Evolutionary conservation across 2,797 vertebrate species (phyloP), one percentile per base, ranked within the genome.

Genomic region (Crypturellus tataupa): DNA sequence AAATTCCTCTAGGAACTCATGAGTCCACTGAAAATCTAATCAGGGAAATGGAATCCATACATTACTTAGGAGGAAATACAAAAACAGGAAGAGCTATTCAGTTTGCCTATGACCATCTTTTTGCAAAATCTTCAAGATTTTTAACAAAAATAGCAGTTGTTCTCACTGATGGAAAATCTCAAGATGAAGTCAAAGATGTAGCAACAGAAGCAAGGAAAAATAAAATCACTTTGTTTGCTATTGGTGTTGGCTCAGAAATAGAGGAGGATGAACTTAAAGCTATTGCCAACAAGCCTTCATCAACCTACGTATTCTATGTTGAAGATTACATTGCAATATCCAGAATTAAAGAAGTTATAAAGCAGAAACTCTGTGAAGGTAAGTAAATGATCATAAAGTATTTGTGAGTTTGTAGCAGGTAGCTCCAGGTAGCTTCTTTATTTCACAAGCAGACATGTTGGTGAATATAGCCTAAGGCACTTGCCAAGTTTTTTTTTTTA

Each of bases 311-410:
- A 46, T 99, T 99, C 96, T 99, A 99, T 83, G 99, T 99, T 72
- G 98, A 99, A 97, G 99, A 99, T 96, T 99, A 99, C 95, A 99
- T 98, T 96, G 99, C 98, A 77, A 99, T 99, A 96, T 98, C 99
- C 94, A 99, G 98, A 98, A 99, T 99, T 95, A 98, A 99, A 84
- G 99, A 99, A 97, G 97, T 99, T 95, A 99, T 99, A 98, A 98
- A 99, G 63, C 99, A 99, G 96, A 99, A 99, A 95, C 98, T 99
- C 53, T 99, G 99, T 97, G 99, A 99, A 99, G 99, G 99, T 99
- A 98, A 97, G 92, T 69, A 73, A 49, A 19, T 79, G 6, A 60
- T 35, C 47, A 35, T 78, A 55, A 87, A 67, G 58, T 71, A 59
- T 49, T 87, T 73, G 17, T 46, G 24, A 6, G 3, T 47, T 5